Evolutionary conservation across 1,140 invertebrate species (phyloP), one percentile per base, ranked within the genome.

Genomic region (Drosophila dunni): DNA sequence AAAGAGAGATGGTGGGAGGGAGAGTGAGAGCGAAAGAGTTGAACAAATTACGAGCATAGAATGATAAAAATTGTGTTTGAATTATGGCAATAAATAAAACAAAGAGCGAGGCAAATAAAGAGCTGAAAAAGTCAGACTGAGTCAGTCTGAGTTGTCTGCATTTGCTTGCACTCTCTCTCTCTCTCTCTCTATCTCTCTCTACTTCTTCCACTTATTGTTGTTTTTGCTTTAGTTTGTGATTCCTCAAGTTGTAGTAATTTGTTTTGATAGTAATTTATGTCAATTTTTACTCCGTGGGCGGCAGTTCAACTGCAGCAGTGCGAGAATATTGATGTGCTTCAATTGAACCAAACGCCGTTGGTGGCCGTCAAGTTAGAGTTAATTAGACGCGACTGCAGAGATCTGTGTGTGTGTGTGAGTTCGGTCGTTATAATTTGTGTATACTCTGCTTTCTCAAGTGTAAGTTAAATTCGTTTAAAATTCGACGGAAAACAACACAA

Each of bases 11-110:
- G 5, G 10, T 7, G 4, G 13, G 44, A 15, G 8, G 4, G 44
- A 1, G 20, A 50, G 54, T 10, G 38, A n/a, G 56, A 29, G 24
- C 1, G 24, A 29, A 29, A 42, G 36, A 54, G 62, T 42, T 29
- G 50, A 63, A 62, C 84, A 76, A 76, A 83, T 88, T 88, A 64
- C 79, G 69, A 82, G 64, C 73, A 64, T 20, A 42, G 54, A 83
- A 80, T 84, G 77, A 88, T 88, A 89, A 89, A 88, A 88, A 88
- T 80, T 88, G 79, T 78, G 80, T 88, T 89, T 89, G 79, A 89
- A 88, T 89, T 88, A 83, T 80, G 83, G 83, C 80, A 88, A 79
- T 86, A 88, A 83, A 86, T 83, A 83, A 79, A 34, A 57, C 34
- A 66, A 54, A 71, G 72, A 67, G 60, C 13, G 56, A 50, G 46